Conservation (phyloP, 2,888 invertebrate genomes). For the Rhabditophanes sp. region DNA sequence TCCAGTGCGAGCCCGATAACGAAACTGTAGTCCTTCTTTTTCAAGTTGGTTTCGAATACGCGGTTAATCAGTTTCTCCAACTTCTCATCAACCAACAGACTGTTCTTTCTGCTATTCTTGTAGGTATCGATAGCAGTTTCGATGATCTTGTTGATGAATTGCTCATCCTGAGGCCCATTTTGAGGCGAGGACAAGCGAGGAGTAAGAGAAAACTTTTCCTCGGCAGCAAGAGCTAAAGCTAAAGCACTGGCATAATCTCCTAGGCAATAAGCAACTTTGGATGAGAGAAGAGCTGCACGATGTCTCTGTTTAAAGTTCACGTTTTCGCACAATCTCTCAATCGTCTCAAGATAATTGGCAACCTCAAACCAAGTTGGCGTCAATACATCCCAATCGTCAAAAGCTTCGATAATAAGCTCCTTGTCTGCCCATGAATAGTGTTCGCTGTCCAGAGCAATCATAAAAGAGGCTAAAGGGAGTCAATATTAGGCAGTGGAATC, state of each 20-base stretch:
- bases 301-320: slow-evolving; percentile 69
- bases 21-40: slow-evolving; percentile 45
- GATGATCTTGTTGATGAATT: slow-evolving; percentile 36
- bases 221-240: slow-evolving; percentile 83
- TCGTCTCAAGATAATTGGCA: slow-evolving; percentile 21
- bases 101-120: slow-evolving; percentile 15
- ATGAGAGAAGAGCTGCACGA: slow-evolving; percentile 84
- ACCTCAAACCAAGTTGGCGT: slow-evolving; percentile 36
- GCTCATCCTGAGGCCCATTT: slow-evolving; percentile 28
- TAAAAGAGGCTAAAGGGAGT: slow-evolving; percentile 19
- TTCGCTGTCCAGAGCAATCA: slow-evolving; percentile 18
- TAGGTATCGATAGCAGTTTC: slow-evolving; percentile 33
- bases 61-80: slow-evolving; percentile 83
- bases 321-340: slow-evolving; percentile 83
- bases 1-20: slow-evolving; percentile 89
- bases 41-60: slow-evolving; percentile 88
- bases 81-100: slow-evolving; percentile 44
- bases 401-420: slow-evolving; percentile 20
- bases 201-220: slow-evolving; percentile 76
- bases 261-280: slow-evolving; percentile 84
- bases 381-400: slow-evolving; percentile 32
- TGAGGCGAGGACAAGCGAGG: slow-evolving; percentile 62
- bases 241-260: slow-evolving; percentile 90
- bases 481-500: no score
- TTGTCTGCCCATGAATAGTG: slow-evolving; percentile 16